Conservation (phyloP, 2,888 invertebrate genomes). For the Mycalesis mineus region DNA sequence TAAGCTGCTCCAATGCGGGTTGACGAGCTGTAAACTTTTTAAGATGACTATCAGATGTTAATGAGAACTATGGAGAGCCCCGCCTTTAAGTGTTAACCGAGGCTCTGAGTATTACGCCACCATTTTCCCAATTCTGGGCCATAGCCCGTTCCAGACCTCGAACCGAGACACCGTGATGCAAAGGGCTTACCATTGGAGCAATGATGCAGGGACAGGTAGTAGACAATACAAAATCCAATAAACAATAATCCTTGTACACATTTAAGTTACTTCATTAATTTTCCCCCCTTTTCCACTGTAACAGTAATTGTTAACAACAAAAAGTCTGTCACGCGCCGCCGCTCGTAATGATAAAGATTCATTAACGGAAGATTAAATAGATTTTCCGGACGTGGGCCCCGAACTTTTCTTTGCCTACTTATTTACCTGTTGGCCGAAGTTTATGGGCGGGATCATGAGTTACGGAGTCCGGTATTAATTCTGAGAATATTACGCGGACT, state of each 20-base stretch:
- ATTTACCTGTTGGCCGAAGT: slow-evolving; percentile 18
- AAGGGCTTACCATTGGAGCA: no score
- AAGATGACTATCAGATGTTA: no score
- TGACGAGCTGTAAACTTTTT: no score
- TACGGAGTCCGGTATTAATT: slow-evolving; percentile 17
- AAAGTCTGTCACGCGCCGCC: slow-evolving; percentile 12
- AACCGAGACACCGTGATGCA: no score
- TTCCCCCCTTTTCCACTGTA: background rate
- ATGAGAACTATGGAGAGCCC: no score
- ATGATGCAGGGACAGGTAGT: no score
- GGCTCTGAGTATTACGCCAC: no score
- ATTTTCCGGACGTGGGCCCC: slow-evolving; percentile 20
- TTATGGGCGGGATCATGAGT: slow-evolving; percentile 11
- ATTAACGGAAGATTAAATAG: slow-evolving; percentile 27
- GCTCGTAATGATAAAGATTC: slow-evolving; percentile 23
- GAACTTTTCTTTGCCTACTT: slow-evolving; percentile 12
- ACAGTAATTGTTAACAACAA: slow-evolving; percentile 5
- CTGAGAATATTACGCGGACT: slow-evolving; percentile 13
- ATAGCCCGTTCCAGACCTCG: no score
- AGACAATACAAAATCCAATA: no score
- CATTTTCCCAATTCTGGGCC: no score
- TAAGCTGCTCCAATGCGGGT: no score
- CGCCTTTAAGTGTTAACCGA: no score
- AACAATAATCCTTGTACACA: background rate
- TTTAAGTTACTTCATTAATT: background rate